Conservation (phyloP, 2,888 invertebrate genomes). For the Petrolisthes cinctipes region DNA sequence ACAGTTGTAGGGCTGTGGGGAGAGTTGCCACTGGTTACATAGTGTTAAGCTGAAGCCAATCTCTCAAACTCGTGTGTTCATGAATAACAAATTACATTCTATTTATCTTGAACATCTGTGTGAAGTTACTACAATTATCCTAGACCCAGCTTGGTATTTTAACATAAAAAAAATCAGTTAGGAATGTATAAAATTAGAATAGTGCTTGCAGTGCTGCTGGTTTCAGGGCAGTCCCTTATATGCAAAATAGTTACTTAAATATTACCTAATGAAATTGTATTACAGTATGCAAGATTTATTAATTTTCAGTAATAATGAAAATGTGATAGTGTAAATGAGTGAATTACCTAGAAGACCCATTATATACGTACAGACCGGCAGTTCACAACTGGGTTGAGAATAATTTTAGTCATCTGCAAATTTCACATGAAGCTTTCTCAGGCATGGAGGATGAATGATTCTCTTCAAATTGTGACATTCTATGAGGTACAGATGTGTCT, state of each 20-base stretch:
- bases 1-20: neutral
- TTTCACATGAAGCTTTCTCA: conserved; percentile 13
- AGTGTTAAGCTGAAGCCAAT: neutral
- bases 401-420: conserved; percentile 21
- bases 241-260: too few species aligned
- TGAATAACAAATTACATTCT: conserved; percentile 4
- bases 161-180: too few species aligned
- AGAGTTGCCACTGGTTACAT: neutral
- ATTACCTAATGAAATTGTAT: too few species aligned
- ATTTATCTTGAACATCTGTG: neutral
- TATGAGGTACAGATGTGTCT: neutral
- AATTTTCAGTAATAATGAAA: too few species aligned
- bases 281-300: too few species aligned
- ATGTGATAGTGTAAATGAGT: too few species aligned
- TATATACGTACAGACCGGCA: too few species aligned
- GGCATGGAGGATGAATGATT: conserved; percentile 7
- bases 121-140: conserved; percentile 18
- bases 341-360: too few species aligned
- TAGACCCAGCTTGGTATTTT: conserved; percentile 7
- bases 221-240: too few species aligned
- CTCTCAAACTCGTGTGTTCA: neutral
- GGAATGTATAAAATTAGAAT: too few species aligned
- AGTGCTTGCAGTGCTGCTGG: too few species aligned
- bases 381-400: conserved; percentile 31
- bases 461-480: neutral